phyloP scores from a whole-genome alignment of 2,888 invertebrate species.

The Cybosia mesomella region DNA sequence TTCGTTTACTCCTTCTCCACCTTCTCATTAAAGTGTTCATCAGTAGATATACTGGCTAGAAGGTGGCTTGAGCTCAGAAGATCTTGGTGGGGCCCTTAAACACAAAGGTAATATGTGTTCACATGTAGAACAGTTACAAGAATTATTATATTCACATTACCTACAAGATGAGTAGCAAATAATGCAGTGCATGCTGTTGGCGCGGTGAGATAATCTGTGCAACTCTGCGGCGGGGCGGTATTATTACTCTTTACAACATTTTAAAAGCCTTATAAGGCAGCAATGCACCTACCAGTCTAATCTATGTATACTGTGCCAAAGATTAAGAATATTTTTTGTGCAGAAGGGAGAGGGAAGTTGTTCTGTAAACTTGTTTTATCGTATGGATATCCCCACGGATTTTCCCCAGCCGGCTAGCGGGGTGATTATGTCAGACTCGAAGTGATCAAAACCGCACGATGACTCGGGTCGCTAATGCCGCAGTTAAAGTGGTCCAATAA shows the following conservation, averaged over 20 bases:
- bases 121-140: background rate
- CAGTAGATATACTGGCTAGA: no score
- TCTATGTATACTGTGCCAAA: slow-evolving; percentile 27
- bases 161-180: slow-evolving; percentile 7
- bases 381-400: no score
- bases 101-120: background rate
- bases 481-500: no score
- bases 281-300: slow-evolving; percentile 43
- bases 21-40: no score
- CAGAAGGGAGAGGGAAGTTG: background rate
- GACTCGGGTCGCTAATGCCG: no score
- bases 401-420: no score
- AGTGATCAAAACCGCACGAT: no score
- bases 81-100: no score
- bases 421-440: no score
- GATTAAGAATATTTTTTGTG: slow-evolving; percentile 21
- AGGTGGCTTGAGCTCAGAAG: no score
- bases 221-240: slow-evolving; percentile 55
- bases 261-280: slow-evolving; percentile 73
- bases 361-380: no score
- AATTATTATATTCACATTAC: background rate
- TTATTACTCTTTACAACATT: slow-evolving; percentile 76
- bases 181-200: slow-evolving; percentile 18
- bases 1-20: no score
- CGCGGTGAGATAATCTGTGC: slow-evolving; percentile 61